Percentiles rank a stretch among this genome's conserved stretches.
Evolutionary conservation across 2,113 vertebrate species (phyloP).

Genomic region (Cryptomyrus ogoouensis): DNA sequence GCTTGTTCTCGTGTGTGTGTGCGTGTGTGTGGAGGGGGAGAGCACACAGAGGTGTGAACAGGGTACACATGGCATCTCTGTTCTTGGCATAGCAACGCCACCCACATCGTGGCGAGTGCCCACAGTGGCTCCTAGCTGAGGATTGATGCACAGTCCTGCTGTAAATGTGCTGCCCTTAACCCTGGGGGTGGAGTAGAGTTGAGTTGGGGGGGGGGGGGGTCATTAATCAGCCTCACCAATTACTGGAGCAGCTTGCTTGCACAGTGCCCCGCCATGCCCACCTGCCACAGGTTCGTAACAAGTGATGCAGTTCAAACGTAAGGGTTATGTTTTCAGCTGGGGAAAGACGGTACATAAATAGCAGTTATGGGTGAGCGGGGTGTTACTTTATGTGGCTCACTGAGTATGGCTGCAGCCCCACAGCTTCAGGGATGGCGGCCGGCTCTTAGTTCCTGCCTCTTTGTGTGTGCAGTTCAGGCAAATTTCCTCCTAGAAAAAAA

Average conservation of each 20-base stretch:
- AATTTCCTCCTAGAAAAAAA: not conserved
- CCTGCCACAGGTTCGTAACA: not conserved
- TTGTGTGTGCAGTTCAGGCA: not conserved
- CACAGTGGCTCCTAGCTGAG: not conserved
- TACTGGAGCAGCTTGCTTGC: not conserved
- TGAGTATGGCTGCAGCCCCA: not conserved
- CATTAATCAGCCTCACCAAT: not conserved
- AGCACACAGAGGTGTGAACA: not conserved
- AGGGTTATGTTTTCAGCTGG: not conserved
- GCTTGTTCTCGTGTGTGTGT: not conserved
- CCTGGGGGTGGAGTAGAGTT: not conserved
- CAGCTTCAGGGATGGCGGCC: not conserved
- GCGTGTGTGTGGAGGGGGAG: not conserved
- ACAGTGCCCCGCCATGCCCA: not conserved
- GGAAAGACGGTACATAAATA: not conserved
- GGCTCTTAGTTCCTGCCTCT: not conserved
- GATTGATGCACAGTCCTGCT: slow-evolving; percentile 1
- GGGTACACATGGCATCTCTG: not conserved
- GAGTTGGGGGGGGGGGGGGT: not conserved
- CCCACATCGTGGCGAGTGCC: not conserved
- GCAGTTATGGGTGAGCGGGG: not conserved
- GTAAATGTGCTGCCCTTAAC: slow-evolving; percentile 2
- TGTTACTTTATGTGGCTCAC: not conserved
- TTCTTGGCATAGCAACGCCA: not conserved
- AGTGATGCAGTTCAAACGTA: not conserved